These are phyloP conservation scores for Trichopoda pennipes DNA, from an alignment of 2,888 invertebrate genomes.

Conservation along the genomic window DNA sequence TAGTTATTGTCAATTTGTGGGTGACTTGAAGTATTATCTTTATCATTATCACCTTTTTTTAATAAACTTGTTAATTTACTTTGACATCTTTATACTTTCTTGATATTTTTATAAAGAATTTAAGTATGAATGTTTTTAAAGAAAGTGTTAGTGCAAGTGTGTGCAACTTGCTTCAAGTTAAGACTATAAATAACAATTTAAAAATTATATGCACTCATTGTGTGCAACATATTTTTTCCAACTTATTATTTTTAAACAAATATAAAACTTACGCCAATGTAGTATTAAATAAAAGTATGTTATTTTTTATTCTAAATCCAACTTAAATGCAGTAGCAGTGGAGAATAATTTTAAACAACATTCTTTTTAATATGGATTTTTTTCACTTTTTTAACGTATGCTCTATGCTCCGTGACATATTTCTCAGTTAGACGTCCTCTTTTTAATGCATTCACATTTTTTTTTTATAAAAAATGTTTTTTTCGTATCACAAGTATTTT, in stretches of 20 bases:
- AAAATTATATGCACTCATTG: background rate
- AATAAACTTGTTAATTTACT: conserved; percentile 29
- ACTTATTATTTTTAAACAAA: background rate
- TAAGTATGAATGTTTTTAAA: conserved; percentile 12
- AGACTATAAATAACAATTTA: conserved; percentile 39
- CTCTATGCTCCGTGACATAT: too few species aligned
- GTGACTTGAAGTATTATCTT: conserved; percentile 27
- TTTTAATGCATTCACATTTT: too few species aligned
- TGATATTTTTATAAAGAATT: background rate
- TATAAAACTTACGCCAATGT: too few species aligned
- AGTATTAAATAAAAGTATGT: too few species aligned
- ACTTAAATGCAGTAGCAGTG: too few species aligned
- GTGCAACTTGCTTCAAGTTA: conserved; percentile 22
- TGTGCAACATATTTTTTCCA: background rate
- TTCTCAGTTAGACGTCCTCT: too few species aligned
- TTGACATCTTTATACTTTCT: conserved; percentile 16
- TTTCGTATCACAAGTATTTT: too few species aligned
- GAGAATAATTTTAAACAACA: too few species aligned
- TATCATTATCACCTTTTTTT: conserved; percentile 56
- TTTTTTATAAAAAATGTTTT: too few species aligned
- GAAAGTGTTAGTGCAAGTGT: background rate
- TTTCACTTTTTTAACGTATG: too few species aligned
- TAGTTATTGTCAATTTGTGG: conserved; percentile 36
- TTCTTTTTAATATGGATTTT: too few species aligned
- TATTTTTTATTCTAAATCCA: too few species aligned